Percentiles rank a stretch among this genome's conserved stretches.
These are phyloP conservation scores for Unio pictorum DNA, from an alignment of 2,888 invertebrate genomes.

Conservation along the genomic window DNA sequence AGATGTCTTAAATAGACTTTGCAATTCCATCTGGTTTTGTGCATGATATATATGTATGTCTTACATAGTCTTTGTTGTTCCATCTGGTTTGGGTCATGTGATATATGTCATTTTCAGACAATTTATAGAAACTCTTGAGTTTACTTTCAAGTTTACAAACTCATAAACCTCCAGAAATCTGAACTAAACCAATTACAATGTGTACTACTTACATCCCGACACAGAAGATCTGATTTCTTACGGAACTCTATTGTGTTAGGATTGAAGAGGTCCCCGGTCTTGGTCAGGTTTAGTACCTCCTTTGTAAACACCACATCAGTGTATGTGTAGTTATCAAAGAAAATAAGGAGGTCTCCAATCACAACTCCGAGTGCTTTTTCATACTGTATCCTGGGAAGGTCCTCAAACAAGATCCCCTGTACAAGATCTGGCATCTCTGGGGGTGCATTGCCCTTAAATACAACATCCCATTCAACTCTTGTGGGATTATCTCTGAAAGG, in stretches of 20 bases:
- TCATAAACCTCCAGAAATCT: not conserved
- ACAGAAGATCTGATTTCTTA: constrained; percentile 25
- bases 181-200: not conserved
- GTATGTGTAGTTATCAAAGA: constrained; percentile 40
- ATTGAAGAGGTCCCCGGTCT: constrained; percentile 33
- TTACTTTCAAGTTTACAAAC: not conserved
- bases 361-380: constrained; percentile 31
- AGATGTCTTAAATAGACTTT: no score
- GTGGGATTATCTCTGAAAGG: constrained; percentile 35
- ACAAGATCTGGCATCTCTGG: constrained; percentile 27
- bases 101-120: no score
- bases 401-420: constrained; percentile 27
- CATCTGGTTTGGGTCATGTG: no score
- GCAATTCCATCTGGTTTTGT: no score
- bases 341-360: constrained; percentile 43
- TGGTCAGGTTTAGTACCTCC: constrained; percentile 40
- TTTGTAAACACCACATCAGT: constrained; percentile 27
- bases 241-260: constrained; percentile 34
- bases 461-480: constrained; percentile 41
- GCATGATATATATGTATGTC: no score
- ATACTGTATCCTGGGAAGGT: constrained; percentile 29
- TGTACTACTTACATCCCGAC: constrained; percentile 37
- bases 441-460: constrained; percentile 41
- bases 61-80: no score
- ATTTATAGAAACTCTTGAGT: no score